These are phyloP conservation scores for Brachypodius melanocephalos DNA, from an alignment of 2,113 vertebrate species.

Conservation along the genomic window DNA sequence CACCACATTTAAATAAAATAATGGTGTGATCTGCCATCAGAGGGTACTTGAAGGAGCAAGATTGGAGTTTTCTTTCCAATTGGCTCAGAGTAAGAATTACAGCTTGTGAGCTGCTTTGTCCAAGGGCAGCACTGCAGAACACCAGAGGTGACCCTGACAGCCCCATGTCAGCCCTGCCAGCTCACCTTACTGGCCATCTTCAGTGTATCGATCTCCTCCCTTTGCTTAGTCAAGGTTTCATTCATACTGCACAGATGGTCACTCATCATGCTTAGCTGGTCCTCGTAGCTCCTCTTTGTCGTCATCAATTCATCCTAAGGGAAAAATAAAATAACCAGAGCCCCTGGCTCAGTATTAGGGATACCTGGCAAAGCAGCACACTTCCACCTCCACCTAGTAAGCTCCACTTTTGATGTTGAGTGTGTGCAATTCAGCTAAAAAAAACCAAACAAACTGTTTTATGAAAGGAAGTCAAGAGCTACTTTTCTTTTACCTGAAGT, in stretches of 20 bases:
- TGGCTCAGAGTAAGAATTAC: background rate
- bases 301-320: constrained; percentile 92
- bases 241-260: constrained; percentile 98
- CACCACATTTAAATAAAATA: background rate
- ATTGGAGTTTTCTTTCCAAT: background rate
- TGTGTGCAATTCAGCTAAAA: background rate
- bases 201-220: constrained; percentile 93
- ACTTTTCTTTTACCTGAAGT: background rate
- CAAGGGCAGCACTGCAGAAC: background rate
- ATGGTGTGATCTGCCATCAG: background rate
- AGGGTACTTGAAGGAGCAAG: background rate
- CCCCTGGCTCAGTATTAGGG: background rate
- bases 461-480: background rate
- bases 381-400: background rate
- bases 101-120: background rate
- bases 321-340: background rate
- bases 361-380: background rate
- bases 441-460: background rate
- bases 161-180: background rate
- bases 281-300: constrained; percentile 96
- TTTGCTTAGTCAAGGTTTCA: constrained; percentile 93
- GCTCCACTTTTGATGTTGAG: background rate
- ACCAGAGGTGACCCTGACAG: background rate
- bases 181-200: constrained; percentile 91
- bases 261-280: constrained; percentile 99